Base-by-base conservation (phyloP, 1,140 invertebrate genomes). In the Drosophila asahinai region DNA sequence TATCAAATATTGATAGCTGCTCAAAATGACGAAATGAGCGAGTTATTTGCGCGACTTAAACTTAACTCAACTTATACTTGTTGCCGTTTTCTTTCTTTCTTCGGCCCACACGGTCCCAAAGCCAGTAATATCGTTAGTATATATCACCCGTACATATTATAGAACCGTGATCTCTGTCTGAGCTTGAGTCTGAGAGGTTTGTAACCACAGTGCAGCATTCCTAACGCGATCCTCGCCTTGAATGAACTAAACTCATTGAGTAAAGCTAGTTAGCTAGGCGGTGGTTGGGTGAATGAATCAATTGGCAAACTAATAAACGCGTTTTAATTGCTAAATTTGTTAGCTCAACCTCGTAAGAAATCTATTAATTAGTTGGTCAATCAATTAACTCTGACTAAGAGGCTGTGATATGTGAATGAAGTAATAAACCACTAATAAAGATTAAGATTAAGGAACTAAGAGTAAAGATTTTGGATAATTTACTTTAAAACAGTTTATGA, bases 1-100 rank as follows among this genome's bases (percentile, higher is more conserved):
- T 71, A 71, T 86, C 80, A 80, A 79, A 82, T 86, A 83, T 83
- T 86, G 80, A 87, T 82, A 81, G 55, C 60, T 73, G 73, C 82
- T 86, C 47, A 57, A 86, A 86, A 86, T 87, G 83, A 87, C 83
- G 83, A 86, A 86, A 86, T 65, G 83, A 86, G 68, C 83, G 80
- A 86, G 83, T 87, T 86, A 83, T 87, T 86, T 86, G 83, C 80
- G 80, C 82, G 82, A 83, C 75, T 83, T 83, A 49, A 68, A 80
- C 75, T 83, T 83, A 67, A 62, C 73, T 86, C 66, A 79, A 77
- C 66, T 68, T 51, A 70, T 52, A 52, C 63, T 42, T 52, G 47
- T 51, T 70, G 45, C 47, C 49, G 36, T 67, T 72, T 48, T 71
- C 67, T 59, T 68, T 67, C 64, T 77, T 68, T 68, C 55, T 68